Evolutionary conservation across 1,140 invertebrate genomes (phyloP).

Genomic region (Ceratitis capitata): DNA sequence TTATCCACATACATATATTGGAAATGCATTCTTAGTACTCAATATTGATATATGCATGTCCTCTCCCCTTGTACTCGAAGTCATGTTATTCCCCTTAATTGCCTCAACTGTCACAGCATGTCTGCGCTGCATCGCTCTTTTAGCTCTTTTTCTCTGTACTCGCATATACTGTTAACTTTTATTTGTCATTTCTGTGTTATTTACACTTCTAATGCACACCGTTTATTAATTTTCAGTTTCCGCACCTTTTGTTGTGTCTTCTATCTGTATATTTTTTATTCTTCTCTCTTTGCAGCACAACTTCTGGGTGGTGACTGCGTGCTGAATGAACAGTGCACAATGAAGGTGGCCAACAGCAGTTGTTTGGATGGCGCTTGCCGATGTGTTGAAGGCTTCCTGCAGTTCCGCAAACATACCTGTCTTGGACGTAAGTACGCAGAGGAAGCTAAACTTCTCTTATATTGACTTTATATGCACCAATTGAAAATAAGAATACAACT

Average conservation of each 20-base stretch:
- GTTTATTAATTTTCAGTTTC: not conserved
- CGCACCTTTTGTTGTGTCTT: not conserved
- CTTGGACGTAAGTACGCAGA: slow-evolving; percentile 79
- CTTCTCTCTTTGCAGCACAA: slow-evolving; percentile 70
- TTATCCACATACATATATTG: not conserved
- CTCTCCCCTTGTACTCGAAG: too few species aligned
- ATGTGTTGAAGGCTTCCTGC: slow-evolving; percentile 82
- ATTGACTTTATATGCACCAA: too few species aligned
- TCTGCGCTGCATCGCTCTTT: not conserved
- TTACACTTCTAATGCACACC: slow-evolving; percentile 2
- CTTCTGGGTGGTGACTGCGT: slow-evolving; percentile 80
- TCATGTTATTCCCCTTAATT: not conserved
- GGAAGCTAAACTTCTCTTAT: slow-evolving; percentile 32
- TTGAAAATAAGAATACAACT: too few species aligned
- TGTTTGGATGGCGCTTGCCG: slow-evolving; percentile 79
- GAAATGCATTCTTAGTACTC: too few species aligned
- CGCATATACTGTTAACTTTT: not conserved
- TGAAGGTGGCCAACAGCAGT: slow-evolving; percentile 82
- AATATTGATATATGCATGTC: not conserved
- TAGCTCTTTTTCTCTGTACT: too few species aligned
- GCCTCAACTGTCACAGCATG: not conserved
- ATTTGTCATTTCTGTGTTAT: not conserved
- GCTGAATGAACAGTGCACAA: slow-evolving; percentile 77
- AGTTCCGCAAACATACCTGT: slow-evolving; percentile 88
- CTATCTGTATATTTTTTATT: slow-evolving; percentile 23